phyloP scores from a whole-genome alignment of 2,113 vertebrate genomes.

The Chaetodon auriga region DNA sequence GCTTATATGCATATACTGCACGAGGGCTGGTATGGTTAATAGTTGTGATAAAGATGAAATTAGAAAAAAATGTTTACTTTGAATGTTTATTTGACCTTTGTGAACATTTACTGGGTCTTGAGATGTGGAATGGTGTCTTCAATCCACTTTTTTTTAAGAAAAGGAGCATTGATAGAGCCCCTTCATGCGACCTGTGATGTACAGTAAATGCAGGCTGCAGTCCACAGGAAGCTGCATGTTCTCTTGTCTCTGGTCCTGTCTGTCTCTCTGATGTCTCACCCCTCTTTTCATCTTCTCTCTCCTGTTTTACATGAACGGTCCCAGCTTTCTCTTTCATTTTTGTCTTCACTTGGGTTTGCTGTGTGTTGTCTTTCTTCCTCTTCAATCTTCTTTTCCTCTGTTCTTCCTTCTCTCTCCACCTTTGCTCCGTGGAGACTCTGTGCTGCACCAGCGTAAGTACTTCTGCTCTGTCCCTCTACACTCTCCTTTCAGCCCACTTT shows the following conservation, averaged over 20 bases:
- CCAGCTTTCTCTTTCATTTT: slow-evolving; percentile 42
- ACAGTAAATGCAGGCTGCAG: background rate
- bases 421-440: slow-evolving; percentile 97
- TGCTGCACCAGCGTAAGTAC: slow-evolving; percentile 99
- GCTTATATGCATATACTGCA: background rate
- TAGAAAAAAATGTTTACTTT: too few relatives aligned
- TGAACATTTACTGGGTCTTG: background rate
- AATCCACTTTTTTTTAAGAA: too few relatives aligned
- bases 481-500: slow-evolving; percentile 6
- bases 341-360: slow-evolving; percentile 50
- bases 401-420: slow-evolving; percentile 79
- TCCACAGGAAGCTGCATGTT: slow-evolving; percentile 11
- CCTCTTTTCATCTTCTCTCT: slow-evolving; percentile 16
- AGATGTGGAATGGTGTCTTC: background rate
- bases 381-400: slow-evolving; percentile 64
- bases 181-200: background rate
- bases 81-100: too few relatives aligned
- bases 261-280: slow-evolving; percentile 5
- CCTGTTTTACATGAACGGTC: background rate
- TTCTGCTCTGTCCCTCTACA: slow-evolving; percentile 72
- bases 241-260: slow-evolving; percentile 19
- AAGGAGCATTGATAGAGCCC: background rate
- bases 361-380: slow-evolving; percentile 68
- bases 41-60: too few relatives aligned
- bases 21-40: background rate